phyloP scores from a whole-genome alignment of 2,888 invertebrate species.

The Lypha dubia region DNA sequence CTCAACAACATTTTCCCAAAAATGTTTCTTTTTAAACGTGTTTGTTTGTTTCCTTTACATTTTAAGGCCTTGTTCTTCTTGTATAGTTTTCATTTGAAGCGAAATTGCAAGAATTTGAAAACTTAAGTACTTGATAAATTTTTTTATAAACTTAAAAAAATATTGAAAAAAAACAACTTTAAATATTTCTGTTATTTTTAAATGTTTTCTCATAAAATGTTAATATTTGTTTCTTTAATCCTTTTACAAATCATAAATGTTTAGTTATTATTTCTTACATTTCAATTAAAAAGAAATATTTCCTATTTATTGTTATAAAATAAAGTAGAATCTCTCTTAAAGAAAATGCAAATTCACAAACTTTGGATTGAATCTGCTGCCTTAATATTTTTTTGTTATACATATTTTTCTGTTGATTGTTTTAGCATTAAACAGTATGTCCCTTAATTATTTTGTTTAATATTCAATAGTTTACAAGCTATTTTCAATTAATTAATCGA shows the following conservation, averaged over 20 bases:
- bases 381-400: background rate
- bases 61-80: slow-evolving; percentile 61
- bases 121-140: background rate
- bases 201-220: slow-evolving; percentile 20
- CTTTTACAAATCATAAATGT: slow-evolving; percentile 43
- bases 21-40: background rate
- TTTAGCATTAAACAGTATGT: slow-evolving; percentile 2
- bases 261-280: slow-evolving; percentile 37
- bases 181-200: slow-evolving; percentile 14
- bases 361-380: slow-evolving; percentile 11
- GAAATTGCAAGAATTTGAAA: slow-evolving; percentile 19
- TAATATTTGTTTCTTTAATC: slow-evolving; percentile 28
- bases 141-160: background rate
- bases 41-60: background rate
- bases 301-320: slow-evolving; percentile 72
- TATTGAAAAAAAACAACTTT: slow-evolving; percentile 37
- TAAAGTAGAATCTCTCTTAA: slow-evolving; percentile 66
- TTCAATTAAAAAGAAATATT: slow-evolving; percentile 27
- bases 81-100: slow-evolving; percentile 9
- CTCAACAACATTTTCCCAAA: background rate
- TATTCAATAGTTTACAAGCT: background rate
- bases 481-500: background rate
- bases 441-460: background rate
- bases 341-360: slow-evolving; percentile 30
- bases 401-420: background rate